Evolutionary conservation across 1,140 invertebrate genomes (phyloP).

Genomic region (Drosophila bifasciata): DNA sequence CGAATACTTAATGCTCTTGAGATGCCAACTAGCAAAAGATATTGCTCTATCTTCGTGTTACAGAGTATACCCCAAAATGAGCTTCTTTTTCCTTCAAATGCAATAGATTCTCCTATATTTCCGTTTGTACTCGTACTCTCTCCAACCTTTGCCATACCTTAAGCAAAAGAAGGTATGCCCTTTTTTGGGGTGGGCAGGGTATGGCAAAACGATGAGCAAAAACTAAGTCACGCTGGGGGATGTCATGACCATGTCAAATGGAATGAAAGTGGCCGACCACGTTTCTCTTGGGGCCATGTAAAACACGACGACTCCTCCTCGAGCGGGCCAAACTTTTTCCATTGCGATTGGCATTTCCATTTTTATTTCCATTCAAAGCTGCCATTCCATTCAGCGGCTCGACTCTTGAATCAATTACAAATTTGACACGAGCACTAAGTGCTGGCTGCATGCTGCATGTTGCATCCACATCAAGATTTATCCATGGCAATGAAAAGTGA

Average conservation of each 20-base stretch:
- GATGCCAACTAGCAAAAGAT: too few species aligned
- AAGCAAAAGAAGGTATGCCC: slow-evolving; percentile 1
- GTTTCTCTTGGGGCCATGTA: slow-evolving; percentile 50
- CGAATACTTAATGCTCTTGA: slow-evolving; percentile 41
- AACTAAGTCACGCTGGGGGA: slow-evolving; percentile 50
- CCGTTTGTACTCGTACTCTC: too few species aligned
- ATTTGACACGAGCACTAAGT: slow-evolving; percentile 72
- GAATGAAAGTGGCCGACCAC: slow-evolving; percentile 66
- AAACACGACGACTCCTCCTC: slow-evolving; percentile 39
- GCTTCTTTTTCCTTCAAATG: not conserved
- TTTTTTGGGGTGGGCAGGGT: not conserved
- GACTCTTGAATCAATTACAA: slow-evolving; percentile 64
- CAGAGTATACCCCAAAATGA: too few species aligned
- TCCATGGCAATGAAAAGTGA: slow-evolving; percentile 69
- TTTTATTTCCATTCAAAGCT: slow-evolving; percentile 25
- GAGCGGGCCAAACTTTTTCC: slow-evolving; percentile 14
- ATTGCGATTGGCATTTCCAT: slow-evolving; percentile 14
- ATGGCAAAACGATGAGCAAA: slow-evolving; percentile 23
- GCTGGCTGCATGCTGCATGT: slow-evolving; percentile 27
- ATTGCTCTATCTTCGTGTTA: too few species aligned
- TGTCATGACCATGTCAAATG: slow-evolving; percentile 75
- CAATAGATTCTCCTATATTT: not conserved
- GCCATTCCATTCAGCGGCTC: not conserved
- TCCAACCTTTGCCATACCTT: too few species aligned
- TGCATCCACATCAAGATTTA: slow-evolving; percentile 26